Evolutionary conservation across 2,888 invertebrate species (phyloP), one percentile per base, ranked within the genome.

Genomic region (Apamea monoglypha): DNA sequence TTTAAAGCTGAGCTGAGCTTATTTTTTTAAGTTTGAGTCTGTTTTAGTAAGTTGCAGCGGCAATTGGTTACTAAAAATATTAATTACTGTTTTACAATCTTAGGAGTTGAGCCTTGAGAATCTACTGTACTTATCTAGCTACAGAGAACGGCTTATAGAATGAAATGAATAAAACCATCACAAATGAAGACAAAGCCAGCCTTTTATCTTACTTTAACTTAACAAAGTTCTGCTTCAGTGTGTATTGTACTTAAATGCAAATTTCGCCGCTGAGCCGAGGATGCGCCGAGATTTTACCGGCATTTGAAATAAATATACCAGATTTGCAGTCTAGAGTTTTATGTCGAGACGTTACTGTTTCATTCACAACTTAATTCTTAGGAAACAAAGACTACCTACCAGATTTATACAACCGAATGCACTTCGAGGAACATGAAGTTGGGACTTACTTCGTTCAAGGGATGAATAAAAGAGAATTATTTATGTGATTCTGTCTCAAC

Each of bases 251-350:
- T 90, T 92, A 93, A 93, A 94, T 93, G 93, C 92, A 94, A 95
- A 94, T 94, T 93, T 93, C 88, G 88, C 89, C 91, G 91, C 91
- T 91, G 91, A 94, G 93, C 91, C 92, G 89, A 92, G 94, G 93
- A 95, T 93, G 93, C 92, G 90, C 91, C 83, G 92, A 95, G 95
- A 94, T 95, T 95, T 94, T 93, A 92, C 93, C 92, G 92, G 92
- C 93, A 91, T 94, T 93, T 91, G 91, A 94, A 94, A 95, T 95
- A 95, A 95, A 96, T 94, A 95, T 94, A 92, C 93, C 87, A 95
- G 95, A 95, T 95, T 95, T 95, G 94, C 92, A 91, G 92, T 90
- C 92, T 90, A 75, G 92, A 92, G 92, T 93, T 92, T 92, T 90
- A 90, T 89, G 92, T 88, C 86, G 90, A 93, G 94, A 93, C 92